A percentile compares a stretch with the other conserved stretches of the same genome.
Evolutionary conservation across 2,113 vertebrate species (phyloP).

Genomic region (Brachionichthys hirsutus): DNA sequence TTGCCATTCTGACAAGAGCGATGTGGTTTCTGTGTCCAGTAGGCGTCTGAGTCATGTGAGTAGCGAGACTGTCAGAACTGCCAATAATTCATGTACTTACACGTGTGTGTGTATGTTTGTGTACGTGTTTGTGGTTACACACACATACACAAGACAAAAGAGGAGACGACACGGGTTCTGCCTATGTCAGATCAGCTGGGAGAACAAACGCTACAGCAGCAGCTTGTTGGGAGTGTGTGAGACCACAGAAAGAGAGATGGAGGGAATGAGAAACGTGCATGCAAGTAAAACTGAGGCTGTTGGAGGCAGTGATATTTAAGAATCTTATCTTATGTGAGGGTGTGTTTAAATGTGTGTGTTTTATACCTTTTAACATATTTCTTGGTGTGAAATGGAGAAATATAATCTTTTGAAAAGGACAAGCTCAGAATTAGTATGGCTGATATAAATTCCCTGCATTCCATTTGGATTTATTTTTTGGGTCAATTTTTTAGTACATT

Average conservation of each 20-base stretch:
- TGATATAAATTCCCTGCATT: too few relatives aligned
- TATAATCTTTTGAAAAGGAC: too few relatives aligned
- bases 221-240: conserved; percentile 49
- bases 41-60: conserved; percentile 25
- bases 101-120: conserved; percentile 39
- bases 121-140: conserved; percentile 42
- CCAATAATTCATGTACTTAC: conserved; percentile 49
- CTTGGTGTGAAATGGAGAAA: too few relatives aligned
- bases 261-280: too few relatives aligned
- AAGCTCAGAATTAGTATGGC: too few relatives aligned
- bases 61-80: conserved; percentile 32
- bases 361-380: too few relatives aligned
- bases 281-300: too few relatives aligned
- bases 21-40: conserved; percentile 23
- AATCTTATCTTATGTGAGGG: neutral
- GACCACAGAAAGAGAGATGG: neutral
- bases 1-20: neutral
- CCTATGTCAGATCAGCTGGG: conserved; percentile 69
- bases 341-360: too few relatives aligned
- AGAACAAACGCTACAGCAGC: conserved; percentile 62
- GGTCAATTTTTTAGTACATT: too few relatives aligned
- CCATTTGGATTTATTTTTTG: too few relatives aligned
- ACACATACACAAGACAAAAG: conserved; percentile 45
- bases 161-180: conserved; percentile 62
- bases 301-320: too few relatives aligned